Conservation (phyloP, 2,797 vertebrate genomes). For the Cottoperca gobio region DNA sequence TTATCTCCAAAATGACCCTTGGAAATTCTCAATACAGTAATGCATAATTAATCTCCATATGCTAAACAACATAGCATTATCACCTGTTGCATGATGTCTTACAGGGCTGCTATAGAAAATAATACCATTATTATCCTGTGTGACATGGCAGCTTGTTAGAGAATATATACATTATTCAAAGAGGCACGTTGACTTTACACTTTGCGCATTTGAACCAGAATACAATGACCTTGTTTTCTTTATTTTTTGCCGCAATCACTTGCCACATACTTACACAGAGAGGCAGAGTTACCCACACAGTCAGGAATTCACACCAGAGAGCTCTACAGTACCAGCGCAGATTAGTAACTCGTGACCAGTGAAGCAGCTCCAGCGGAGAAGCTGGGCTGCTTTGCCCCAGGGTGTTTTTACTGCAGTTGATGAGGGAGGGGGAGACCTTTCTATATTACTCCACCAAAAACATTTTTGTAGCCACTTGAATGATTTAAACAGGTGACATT, state of each 20-base stretch:
- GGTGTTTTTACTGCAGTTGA: slow-evolving; percentile 36
- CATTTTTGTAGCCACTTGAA: slow-evolving; percentile 36
- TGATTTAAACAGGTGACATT: slow-evolving; percentile 55
- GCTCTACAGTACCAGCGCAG: slow-evolving; percentile 7
- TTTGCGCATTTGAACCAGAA: slow-evolving; percentile 7
- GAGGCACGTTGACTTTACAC: background rate
- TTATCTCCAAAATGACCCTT: slow-evolving; percentile 3
- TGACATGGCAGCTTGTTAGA: background rate
- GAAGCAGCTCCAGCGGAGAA: slow-evolving; percentile 23
- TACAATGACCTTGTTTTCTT: slow-evolving; percentile 1
- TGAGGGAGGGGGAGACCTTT: slow-evolving; percentile 25
- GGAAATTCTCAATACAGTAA: background rate
- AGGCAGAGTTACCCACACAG: background rate
- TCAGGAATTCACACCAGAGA: background rate
- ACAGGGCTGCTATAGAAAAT: background rate
- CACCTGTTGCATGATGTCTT: background rate
- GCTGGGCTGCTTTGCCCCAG: slow-evolving; percentile 22
- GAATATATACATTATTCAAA: slow-evolving; percentile 5
- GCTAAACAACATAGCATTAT: slow-evolving; percentile 7
- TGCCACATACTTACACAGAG: background rate
- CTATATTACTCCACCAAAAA: slow-evolving; percentile 28
- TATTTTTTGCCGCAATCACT: background rate
- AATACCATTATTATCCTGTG: background rate
- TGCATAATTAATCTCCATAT: background rate
- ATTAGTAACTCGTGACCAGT: slow-evolving; percentile 25